Percentiles rank a stretch among this genome's conserved stretches.
These are phyloP conservation scores for Cyprinodon brontotheroides DNA, from an alignment of 2,113 vertebrate genomes.

Conservation along the genomic window DNA sequence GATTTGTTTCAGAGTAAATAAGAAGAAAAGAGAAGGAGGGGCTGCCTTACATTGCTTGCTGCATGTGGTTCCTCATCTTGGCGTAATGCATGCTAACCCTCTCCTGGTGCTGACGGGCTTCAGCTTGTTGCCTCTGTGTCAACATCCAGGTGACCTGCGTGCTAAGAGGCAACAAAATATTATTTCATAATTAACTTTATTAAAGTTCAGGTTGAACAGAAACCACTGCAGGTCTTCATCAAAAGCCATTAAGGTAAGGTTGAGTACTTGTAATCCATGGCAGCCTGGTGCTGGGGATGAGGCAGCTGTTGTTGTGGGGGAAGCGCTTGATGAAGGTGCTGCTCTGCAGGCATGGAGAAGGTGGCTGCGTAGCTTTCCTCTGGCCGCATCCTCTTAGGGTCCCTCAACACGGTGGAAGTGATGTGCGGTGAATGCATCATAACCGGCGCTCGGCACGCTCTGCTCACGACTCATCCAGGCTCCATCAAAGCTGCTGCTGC, in stretches of 20 bases:
- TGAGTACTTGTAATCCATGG: conserved; percentile 94
- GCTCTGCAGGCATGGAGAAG: conserved; percentile 90
- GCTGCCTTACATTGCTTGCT: conserved; percentile 89
- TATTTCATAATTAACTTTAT: not conserved
- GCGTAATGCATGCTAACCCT: conserved; percentile 90
- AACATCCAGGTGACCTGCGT: conserved; percentile 99
- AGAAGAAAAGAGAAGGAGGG: not conserved
- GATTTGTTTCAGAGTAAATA: not conserved
- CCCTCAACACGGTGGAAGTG: conserved; percentile 92
- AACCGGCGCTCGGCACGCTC: conserved; percentile 88
- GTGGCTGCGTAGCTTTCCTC: conserved; percentile 90
- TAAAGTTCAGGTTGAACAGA: not conserved
- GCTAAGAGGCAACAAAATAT: conserved; percentile 62
- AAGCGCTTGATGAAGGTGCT: conserved; percentile 63
- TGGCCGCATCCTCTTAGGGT: conserved; percentile 87
- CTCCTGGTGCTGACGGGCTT: conserved; percentile 92
- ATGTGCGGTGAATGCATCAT: conserved; percentile 96
- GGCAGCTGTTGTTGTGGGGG: conserved; percentile 72
- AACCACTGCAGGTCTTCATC: not conserved
- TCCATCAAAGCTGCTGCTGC: conserved; percentile 88
- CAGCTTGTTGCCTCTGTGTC: conserved; percentile 93
- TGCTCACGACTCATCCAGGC: conserved; percentile 86
- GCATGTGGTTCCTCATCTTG: conserved; percentile 96
- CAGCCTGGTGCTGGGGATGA: conserved; percentile 79
- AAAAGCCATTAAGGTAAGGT: not conserved